Conservation (phyloP, 2,797 vertebrate species). For the Naso thynnoides region DNA sequence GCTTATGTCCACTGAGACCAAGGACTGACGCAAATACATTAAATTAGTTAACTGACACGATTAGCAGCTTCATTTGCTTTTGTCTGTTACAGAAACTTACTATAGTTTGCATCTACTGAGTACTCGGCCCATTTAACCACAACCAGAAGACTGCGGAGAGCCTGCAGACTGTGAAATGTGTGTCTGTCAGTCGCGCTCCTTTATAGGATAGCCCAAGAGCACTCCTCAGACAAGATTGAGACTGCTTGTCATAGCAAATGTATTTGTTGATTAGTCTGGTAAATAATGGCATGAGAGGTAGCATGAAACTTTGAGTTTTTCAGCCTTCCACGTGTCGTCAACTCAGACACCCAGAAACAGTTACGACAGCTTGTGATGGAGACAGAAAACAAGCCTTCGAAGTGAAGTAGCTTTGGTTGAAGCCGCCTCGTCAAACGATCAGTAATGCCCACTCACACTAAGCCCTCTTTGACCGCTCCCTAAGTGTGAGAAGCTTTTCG, state of each 20-base stretch:
- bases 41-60: neutral
- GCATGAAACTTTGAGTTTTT: too few relatives aligned
- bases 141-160: neutral
- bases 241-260: neutral
- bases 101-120: neutral
- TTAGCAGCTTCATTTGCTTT: neutral
- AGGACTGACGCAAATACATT: neutral
- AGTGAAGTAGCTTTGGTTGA: too few relatives aligned
- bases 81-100: neutral
- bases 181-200: neutral
- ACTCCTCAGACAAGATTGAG: neutral
- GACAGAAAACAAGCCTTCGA: too few relatives aligned
- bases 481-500: too few relatives aligned
- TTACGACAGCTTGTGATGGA: too few relatives aligned
- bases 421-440: too few relatives aligned
- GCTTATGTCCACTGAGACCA: neutral
- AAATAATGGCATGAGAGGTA: too few relatives aligned
- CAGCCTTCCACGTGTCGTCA: too few relatives aligned
- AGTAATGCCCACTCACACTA: too few relatives aligned
- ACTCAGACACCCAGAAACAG: too few relatives aligned
- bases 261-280: neutral
- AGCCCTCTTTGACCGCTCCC: too few relatives aligned
- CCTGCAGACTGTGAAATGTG: neutral
- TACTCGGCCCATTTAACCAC: neutral
- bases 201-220: neutral